Conservation (phyloP, 2,113 vertebrate species). For the Datnioides undecimradiatus region DNA sequence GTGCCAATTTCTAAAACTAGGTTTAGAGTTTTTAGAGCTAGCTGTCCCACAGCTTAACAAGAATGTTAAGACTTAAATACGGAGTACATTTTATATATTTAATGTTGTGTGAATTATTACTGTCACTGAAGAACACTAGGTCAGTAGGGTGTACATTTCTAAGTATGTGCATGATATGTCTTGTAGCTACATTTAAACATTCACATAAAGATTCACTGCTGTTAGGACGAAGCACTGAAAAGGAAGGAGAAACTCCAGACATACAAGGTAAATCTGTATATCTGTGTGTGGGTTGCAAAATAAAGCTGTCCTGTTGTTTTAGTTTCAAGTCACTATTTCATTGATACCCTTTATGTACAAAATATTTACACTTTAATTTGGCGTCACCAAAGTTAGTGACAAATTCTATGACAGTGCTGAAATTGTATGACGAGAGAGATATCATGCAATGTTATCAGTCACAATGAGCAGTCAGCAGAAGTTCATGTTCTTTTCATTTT, state of each 20-base stretch:
- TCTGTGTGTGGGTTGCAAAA: neutral
- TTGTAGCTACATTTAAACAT: no score
- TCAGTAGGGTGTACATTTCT: no score
- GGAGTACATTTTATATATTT: no score
- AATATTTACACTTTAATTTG: neutral
- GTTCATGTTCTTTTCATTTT: constrained; percentile 44
- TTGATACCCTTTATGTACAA: neutral
- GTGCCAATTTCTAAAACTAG: neutral
- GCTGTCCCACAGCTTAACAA: no score
- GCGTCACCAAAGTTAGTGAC: neutral
- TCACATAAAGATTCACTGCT: no score
- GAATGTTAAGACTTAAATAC: no score
- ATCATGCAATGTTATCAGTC: neutral
- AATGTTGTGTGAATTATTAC: no score
- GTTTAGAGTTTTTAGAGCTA: no score
- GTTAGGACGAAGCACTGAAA: neutral
- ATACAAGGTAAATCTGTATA: no score
- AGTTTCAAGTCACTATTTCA: neutral
- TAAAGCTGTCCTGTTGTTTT: neutral
- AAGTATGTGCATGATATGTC: no score
- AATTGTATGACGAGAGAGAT: constrained; percentile 21
- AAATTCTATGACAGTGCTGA: neutral
- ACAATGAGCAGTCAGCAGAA: constrained; percentile 38
- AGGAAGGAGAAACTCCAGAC: neutral
- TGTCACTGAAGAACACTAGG: no score